Evolutionary conservation across 2,113 vertebrate species (phyloP).

Genomic region (Dicerorhinus sumatrensis): DNA sequence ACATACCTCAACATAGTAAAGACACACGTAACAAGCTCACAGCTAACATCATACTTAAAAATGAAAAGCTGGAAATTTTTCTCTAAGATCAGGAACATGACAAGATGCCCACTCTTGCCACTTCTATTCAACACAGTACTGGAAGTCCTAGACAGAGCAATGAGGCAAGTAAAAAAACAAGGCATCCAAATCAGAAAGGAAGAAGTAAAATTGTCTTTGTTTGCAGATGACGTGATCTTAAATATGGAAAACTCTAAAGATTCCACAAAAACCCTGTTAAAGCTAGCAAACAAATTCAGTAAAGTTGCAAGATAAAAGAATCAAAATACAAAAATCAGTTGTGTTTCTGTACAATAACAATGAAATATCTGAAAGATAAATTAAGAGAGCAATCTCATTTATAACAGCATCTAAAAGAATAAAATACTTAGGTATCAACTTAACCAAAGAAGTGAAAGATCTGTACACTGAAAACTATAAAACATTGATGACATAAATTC

Average conservation of each 20-base stretch:
- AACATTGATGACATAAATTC: too few relatives aligned
- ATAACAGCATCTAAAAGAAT: neutral
- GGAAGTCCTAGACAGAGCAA: neutral
- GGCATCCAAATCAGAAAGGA: neutral
- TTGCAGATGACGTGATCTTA: neutral
- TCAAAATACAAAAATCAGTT: neutral
- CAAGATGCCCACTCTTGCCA: neutral
- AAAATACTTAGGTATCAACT: neutral
- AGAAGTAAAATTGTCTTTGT: neutral
- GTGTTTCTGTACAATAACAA: neutral
- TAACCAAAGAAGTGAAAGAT: neutral
- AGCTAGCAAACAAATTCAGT: neutral
- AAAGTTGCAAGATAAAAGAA: neutral
- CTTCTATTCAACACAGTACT: neutral
- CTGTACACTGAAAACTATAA: too few relatives aligned
- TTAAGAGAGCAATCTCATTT: neutral
- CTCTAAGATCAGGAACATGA: neutral
- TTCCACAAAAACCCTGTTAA: neutral
- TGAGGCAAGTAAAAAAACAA: neutral
- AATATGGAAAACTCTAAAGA: neutral
- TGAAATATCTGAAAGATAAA: neutral
- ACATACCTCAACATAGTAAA: neutral
- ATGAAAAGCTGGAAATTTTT: neutral
- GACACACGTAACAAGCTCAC: neutral
- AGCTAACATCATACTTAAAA: neutral